Evolutionary conservation across 1,140 invertebrate species (phyloP).

Genomic region (Bombus pascuorum): DNA sequence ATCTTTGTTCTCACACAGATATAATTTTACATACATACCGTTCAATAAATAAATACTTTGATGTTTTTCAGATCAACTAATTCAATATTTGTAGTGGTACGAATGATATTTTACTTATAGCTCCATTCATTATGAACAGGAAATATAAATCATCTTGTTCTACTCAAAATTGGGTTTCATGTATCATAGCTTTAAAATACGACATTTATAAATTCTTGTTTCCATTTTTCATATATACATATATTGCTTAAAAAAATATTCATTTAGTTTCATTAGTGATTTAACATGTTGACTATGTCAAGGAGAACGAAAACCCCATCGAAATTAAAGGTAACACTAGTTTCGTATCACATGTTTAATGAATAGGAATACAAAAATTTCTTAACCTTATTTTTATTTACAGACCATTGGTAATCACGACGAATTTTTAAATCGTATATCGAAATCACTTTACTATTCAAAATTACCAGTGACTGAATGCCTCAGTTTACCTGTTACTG

Average conservation of each 20-base stretch:
- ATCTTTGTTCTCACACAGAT: neutral
- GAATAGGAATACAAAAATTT: neutral
- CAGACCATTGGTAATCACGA: constrained; percentile 87
- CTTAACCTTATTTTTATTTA: constrained; percentile 68
- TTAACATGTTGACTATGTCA: constrained; percentile 73
- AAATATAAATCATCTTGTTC: constrained; percentile 30
- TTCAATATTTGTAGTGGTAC: constrained; percentile 20
- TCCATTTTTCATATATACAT: neutral
- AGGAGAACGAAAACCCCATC: constrained; percentile 68
- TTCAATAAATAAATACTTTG: neutral
- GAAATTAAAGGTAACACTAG: constrained; percentile 70
- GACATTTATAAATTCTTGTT: neutral
- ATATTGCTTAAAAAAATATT: neutral
- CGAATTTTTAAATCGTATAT: constrained; percentile 89
- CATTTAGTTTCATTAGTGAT: neutral
- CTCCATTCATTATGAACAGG: constrained; percentile 18
- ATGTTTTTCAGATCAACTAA: neutral
- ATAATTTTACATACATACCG: neutral
- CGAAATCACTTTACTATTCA: constrained; percentile 93
- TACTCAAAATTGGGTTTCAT: neutral
- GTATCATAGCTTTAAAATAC: neutral
- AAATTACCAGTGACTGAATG: constrained; percentile 87
- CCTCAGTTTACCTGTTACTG: constrained; percentile 90
- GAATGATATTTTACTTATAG: neutral
- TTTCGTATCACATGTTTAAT: constrained; percentile 19